Conservation (phyloP, 2,888 invertebrate species). For the Leptodirus hochenwartii region DNA sequence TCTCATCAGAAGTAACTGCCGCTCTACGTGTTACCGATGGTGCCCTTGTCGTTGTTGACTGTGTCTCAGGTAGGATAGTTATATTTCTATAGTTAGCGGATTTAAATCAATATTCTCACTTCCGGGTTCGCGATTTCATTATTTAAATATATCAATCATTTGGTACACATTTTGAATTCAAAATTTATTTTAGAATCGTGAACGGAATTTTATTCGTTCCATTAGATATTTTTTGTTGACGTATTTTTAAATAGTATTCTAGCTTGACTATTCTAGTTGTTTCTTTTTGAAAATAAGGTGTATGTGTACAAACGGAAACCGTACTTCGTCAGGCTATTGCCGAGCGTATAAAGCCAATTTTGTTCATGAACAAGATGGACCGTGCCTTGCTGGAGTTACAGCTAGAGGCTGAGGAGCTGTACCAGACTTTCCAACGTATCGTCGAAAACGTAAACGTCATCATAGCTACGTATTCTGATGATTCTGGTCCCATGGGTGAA, state of each 20-base stretch:
- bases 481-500: conserved; percentile 97
- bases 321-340: conserved; percentile 99
- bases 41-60: conserved; percentile 98
- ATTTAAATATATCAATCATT: no score
- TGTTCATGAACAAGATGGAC: conserved; percentile 99
- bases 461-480: conserved; percentile 96
- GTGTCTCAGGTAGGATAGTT: conserved; percentile 85
- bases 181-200: no score
- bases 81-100: conserved; percentile 8
- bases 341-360: conserved; percentile 97
- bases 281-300: conserved; percentile 42
- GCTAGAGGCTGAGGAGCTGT: conserved; percentile 88
- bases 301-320: conserved; percentile 99
- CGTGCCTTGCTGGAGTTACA: conserved; percentile 95
- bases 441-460: conserved; percentile 99
- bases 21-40: conserved; percentile 99
- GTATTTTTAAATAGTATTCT: not conserved
- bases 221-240: no score
- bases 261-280: conserved; percentile 1
- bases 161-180: conserved; percentile 4
- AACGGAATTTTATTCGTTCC: no score
- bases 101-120: conserved; percentile 3
- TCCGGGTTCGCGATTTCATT: conserved; percentile 1
- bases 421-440: conserved; percentile 98
- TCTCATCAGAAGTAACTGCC: conserved; percentile 98